Evolutionary conservation across 2,113 vertebrate species (phyloP).

Genomic region (Pollachius pollachius): DNA sequence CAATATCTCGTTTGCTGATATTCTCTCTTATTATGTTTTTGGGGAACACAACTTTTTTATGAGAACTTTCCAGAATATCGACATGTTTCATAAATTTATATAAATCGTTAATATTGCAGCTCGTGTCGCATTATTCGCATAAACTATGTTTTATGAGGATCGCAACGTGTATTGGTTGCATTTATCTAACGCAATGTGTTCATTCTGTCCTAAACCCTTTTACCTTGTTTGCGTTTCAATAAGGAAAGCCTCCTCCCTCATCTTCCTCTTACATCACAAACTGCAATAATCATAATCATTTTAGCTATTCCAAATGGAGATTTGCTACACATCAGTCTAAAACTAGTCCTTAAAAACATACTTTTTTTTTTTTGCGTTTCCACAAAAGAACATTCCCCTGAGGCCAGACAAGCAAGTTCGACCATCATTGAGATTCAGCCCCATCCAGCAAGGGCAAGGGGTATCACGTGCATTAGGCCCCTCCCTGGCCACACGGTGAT

Average conservation of each 20-base stretch:
- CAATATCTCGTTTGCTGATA: background rate
- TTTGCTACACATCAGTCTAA: accelerated
- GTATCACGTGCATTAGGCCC: constrained; percentile 31
- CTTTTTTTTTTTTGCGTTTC: too few species aligned
- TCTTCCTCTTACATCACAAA: background rate
- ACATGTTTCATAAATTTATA: background rate
- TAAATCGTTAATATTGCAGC: too few species aligned
- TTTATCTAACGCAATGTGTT: background rate
- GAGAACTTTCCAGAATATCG: background rate
- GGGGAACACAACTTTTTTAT: background rate
- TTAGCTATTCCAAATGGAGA: background rate
- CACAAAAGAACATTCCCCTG: too few species aligned
- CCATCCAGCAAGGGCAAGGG: constrained; percentile 23
- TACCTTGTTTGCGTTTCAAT: constrained; percentile 12
- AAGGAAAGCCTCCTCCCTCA: background rate
- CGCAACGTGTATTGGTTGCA: too few species aligned
- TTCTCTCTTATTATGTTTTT: background rate
- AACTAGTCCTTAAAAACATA: too few species aligned
- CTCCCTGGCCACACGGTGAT: constrained; percentile 15
- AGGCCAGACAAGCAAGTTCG: too few species aligned
- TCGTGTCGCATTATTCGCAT: too few species aligned
- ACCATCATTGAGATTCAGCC: background rate
- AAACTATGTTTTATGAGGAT: too few species aligned
- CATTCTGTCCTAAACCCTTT: background rate
- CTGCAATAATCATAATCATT: background rate